Evolutionary conservation across 2,888 invertebrate genomes (phyloP), one percentile per base, ranked within the genome.

Genomic region (Tillus elongatus): DNA sequence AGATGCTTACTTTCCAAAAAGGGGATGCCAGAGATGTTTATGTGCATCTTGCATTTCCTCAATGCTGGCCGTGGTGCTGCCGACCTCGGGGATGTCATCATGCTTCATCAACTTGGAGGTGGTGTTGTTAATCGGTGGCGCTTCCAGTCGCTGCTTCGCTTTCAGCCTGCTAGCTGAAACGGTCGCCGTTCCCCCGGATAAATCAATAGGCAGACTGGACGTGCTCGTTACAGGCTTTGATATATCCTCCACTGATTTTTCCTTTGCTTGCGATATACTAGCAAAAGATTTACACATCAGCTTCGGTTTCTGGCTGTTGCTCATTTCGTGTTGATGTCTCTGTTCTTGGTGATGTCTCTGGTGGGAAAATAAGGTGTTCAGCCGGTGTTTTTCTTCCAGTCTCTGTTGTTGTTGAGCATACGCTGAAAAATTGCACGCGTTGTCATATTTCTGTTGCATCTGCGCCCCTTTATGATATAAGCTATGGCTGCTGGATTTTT

Each of bases 1-100:
- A n/a, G 6, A n/a, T 6, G 6, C 77, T 80, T 70, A 87, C 86
- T 83, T 86, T 73, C 85, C 82, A 63, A 87, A 87, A 33, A 87
- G 71, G 36, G 87, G 87, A 69, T 87, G 86, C 87, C 87, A 87
- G 34, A 87, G 68, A 46, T 82, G 80, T 53, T 79, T 74, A 51
- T 79, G 75, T 32, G 77, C 70, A 46, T 74, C 73, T 40, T 68
- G 67, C 43, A 71, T 72, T 42, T 68, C 69, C 37, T 76, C 77
- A 3, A 74, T 69, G 40, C 71, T 71, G 47, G 72, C 72, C 33
- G 76, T 77, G 28, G 77, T 77, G 60, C 77, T 77, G 47, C 77
- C 77, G 28, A 77, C 75, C 58, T 78, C 78, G 2, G 75, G 69
- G 51, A 67, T 54, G 33, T 77, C 77, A 26, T 77, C 77, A 36